Evolutionary conservation across 2,113 vertebrate genomes (phyloP), one percentile per base, ranked within the genome.

Genomic region (Phoxinus phoxinus): DNA sequence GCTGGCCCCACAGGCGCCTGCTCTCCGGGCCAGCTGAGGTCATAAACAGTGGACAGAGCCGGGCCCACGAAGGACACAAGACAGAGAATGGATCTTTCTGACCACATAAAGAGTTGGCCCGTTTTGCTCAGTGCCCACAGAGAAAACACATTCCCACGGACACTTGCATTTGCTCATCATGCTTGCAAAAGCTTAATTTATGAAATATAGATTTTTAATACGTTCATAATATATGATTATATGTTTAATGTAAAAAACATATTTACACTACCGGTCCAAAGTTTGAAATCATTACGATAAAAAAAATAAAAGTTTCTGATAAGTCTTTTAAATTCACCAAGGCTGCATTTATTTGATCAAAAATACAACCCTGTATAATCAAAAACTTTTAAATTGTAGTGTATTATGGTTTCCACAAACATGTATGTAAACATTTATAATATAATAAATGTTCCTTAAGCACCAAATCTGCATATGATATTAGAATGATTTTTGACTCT

Each of bases 1-100:
- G 89, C 81, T 80, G 86, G 91, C 91, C 90, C 91, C 89, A 93
- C 27, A 92, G 93, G 92, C 92, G 90, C 91, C 93, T 93, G 82
- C 61, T 56, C 86, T 91, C 84, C 86, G 80, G 80, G 88, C 89
- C 92, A 93, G 85, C 48, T 23, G 7, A 90, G 78, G 91, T 84
- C 91, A 58, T 11, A 92, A 83, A 84, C 83, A 86, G 89, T 88
- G 87, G 85, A 85, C 89, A 9, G 69, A 81, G 76, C 63, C 73
- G 84, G 80, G 80, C 77, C 69, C n/a, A 46, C 25, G 41, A 81
- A 48, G 79, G 59, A 81, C 61, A 23, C 15, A 48, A 77, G 78
- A 65, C n/a, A 86, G 51, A 86, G 61, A 67, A 67, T 84, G 78
- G 74, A 76, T 63, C 61, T 37, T 69, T 61, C 67, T 82, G 72